A percentile compares a stretch with the other conserved stretches of the same genome.
Conservation (phyloP, 2,888 invertebrate genomes). For the Hemithea aestivaria region DNA sequence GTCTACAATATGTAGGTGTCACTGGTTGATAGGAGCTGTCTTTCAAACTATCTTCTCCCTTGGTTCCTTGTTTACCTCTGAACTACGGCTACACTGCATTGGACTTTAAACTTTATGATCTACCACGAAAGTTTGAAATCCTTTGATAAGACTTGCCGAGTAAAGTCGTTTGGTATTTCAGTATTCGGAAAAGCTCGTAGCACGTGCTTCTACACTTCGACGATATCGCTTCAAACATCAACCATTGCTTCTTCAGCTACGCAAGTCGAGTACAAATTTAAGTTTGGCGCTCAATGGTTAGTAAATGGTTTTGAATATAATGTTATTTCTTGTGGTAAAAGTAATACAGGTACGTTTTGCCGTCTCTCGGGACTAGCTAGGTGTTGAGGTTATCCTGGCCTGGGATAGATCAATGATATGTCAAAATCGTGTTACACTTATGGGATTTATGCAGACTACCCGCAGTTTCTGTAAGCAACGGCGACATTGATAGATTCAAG, state of each 20-base stretch:
- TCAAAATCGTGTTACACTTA: slow-evolving; percentile 72
- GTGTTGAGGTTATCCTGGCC: slow-evolving; percentile 64
- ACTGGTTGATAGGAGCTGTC: slow-evolving; percentile 74
- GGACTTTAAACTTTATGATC: slow-evolving; percentile 13
- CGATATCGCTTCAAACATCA: slow-evolving; percentile 7
- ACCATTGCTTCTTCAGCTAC: slow-evolving; percentile 25
- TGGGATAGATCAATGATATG: slow-evolving; percentile 72
- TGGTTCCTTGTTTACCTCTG: slow-evolving; percentile 8
- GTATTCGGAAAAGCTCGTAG: slow-evolving; percentile 25
- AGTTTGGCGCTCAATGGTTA: slow-evolving; percentile 23
- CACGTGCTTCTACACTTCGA: slow-evolving; percentile 23
- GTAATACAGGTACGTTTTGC: slow-evolving; percentile 44
- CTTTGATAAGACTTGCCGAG: background rate
- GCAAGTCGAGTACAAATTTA: fast-evolving
- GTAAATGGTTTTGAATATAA: background rate
- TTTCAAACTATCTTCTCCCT: slow-evolving; percentile 66
- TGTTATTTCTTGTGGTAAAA: slow-evolving; percentile 26
- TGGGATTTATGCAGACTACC: slow-evolving; percentile 65
- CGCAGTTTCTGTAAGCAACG: slow-evolving; percentile 53
- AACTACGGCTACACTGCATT: background rate
- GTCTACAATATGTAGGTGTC: slow-evolving; percentile 75
- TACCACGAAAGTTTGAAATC: background rate
- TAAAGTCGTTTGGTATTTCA: slow-evolving; percentile 25
- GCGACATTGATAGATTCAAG: slow-evolving; percentile 68
- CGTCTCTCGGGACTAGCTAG: slow-evolving; percentile 53